phyloP scores from a whole-genome alignment of 1,140 invertebrate species.

The Drosophila rhopaloa region DNA sequence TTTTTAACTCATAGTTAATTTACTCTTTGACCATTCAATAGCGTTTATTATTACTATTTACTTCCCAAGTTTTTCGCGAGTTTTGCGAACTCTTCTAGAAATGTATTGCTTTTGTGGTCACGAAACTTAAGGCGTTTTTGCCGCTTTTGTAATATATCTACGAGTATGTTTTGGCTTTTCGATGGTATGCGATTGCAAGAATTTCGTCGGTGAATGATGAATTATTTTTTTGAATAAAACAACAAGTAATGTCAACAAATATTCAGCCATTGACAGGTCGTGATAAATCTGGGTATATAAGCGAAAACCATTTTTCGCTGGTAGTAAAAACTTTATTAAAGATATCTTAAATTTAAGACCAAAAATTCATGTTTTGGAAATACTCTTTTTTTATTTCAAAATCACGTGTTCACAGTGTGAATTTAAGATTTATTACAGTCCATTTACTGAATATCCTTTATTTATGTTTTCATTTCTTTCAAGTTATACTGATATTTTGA shows the following conservation, averaged over 20 bases:
- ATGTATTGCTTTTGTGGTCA: slow-evolving; percentile 3
- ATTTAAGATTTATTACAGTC: too few species aligned
- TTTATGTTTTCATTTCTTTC: too few species aligned
- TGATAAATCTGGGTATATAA: neutral
- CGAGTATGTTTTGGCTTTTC: slow-evolving; percentile 8
- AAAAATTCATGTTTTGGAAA: too few species aligned
- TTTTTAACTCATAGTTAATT: neutral
- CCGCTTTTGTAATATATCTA: slow-evolving; percentile 1
- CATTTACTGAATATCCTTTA: too few species aligned
- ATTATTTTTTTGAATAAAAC: neutral
- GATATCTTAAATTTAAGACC: too few species aligned
- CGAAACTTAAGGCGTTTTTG: slow-evolving; percentile 15
- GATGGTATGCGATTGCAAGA: slow-evolving; percentile 21
- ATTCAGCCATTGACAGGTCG: slow-evolving; percentile 34
- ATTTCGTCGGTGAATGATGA: slow-evolving; percentile 26
- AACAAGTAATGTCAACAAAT: neutral
- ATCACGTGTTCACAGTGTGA: too few species aligned
- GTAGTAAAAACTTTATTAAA: too few species aligned
- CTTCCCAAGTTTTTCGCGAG: neutral
- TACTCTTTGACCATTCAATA: neutral
- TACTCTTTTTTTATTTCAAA: too few species aligned
- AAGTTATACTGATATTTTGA: too few species aligned
- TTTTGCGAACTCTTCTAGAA: slow-evolving; percentile 1
- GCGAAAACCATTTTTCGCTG: too few species aligned
- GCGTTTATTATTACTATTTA: neutral